Evolutionary conservation across 2,797 vertebrate genomes (phyloP).

Genomic region (Coregonus sp.): DNA sequence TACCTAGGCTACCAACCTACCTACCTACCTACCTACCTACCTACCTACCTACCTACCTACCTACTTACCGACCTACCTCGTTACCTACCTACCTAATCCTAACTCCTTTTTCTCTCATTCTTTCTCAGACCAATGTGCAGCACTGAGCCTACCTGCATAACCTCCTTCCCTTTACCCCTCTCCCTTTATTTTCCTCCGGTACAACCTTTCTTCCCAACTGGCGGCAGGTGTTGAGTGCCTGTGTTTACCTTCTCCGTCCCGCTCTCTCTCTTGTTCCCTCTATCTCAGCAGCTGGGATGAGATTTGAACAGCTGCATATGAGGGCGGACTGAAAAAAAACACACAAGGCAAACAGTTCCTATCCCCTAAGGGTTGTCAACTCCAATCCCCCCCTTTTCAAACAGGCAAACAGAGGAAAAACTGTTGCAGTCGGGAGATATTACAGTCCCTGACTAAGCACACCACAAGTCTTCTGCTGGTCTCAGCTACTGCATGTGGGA

Average conservation of each 20-base stretch:
- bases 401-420: conserved; percentile 73
- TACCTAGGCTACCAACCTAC: too few relatives aligned
- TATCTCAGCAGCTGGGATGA: conserved; percentile 80
- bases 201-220: conserved; percentile 79
- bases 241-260: conserved; percentile 72
- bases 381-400: conserved; percentile 69
- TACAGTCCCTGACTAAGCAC: conserved; percentile 59
- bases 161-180: conserved; percentile 49
- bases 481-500: conserved; percentile 26
- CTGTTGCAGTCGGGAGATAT: conserved; percentile 73
- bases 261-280: conserved; percentile 28
- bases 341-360: conserved; percentile 76
- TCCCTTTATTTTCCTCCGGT: conserved; percentile 49
- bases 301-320: conserved; percentile 84
- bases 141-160: conserved; percentile 61
- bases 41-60: conserved; percentile 5
- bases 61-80: conserved; percentile 37
- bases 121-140: background rate
- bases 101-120: background rate
- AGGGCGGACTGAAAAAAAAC: conserved; percentile 68
- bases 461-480: conserved; percentile 46
- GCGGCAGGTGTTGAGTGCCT: conserved; percentile 81
- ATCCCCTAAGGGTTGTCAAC: conserved; percentile 79
- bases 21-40: conserved; percentile 2
- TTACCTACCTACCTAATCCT: background rate